Evolutionary conservation across 2,797 vertebrate genomes (phyloP).

Genomic region (Peromyscus melanophrys): DNA sequence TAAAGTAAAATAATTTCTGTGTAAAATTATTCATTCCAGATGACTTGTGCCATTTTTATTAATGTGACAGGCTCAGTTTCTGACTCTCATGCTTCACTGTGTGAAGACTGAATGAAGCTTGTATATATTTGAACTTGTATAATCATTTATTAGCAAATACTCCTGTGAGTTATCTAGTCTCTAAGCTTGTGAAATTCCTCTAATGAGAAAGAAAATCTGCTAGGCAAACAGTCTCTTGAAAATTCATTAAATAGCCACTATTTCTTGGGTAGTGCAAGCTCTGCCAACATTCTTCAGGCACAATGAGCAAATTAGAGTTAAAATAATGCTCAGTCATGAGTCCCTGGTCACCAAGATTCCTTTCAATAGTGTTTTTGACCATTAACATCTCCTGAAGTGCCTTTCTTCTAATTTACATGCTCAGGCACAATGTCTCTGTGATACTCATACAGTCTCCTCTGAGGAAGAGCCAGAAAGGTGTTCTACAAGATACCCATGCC

Average conservation of each 20-base stretch:
- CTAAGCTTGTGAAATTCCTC: neutral
- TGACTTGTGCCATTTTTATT: neutral
- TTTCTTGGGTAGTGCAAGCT: neutral
- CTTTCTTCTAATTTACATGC: neutral
- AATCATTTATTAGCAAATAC: constrained; percentile 10
- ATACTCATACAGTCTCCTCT: neutral
- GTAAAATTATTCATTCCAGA: neutral
- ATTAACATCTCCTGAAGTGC: neutral
- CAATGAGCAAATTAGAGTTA: neutral
- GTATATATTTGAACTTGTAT: constrained; percentile 24
- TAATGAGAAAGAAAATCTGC: constrained; percentile 40
- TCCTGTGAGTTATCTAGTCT: neutral
- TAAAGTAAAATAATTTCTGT: neutral
- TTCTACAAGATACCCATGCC: neutral
- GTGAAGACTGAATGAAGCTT: neutral
- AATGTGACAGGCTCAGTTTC: neutral
- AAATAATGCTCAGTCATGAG: neutral
- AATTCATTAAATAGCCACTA: constrained; percentile 37
- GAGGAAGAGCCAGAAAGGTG: neutral
- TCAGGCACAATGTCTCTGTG: neutral
- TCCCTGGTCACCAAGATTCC: neutral
- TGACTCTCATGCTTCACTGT: neutral
- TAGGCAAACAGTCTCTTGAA: constrained; percentile 42
- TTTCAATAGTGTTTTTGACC: neutral
- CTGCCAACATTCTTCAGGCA: neutral